Evolutionary conservation across 2,113 vertebrate genomes (phyloP).

Genomic region (Mirounga angustirostris): DNA sequence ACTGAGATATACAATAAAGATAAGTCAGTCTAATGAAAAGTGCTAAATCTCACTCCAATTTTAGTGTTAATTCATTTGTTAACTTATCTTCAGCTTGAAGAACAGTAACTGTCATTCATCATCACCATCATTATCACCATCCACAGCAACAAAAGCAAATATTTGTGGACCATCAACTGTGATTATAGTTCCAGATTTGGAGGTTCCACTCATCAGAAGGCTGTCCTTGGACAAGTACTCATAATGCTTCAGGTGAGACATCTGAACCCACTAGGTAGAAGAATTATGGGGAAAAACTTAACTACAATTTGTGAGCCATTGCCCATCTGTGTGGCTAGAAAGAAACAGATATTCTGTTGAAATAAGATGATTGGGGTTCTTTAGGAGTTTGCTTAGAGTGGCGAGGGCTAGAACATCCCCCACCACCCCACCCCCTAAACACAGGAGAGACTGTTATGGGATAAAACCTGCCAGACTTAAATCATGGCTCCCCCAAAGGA

Average conservation of each 20-base stretch:
- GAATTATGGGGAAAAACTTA: background rate
- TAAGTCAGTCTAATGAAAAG: background rate
- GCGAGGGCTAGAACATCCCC: background rate
- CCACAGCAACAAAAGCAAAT: background rate
- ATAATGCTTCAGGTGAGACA: background rate
- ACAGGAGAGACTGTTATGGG: background rate
- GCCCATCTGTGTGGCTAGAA: background rate
- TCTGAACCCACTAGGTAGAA: background rate
- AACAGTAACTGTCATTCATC: background rate
- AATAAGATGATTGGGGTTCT: background rate
- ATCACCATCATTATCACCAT: background rate
- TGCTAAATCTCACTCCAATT: background rate
- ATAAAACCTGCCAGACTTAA: background rate
- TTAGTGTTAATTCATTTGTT: background rate
- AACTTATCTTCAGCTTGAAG: background rate
- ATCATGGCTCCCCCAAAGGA: background rate
- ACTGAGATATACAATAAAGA: background rate
- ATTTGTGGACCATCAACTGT: background rate
- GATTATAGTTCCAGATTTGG: background rate
- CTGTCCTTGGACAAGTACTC: background rate
- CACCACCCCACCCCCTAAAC: accelerated
- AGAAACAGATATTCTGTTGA: background rate
- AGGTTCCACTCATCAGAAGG: background rate
- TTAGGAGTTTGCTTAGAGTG: background rate
- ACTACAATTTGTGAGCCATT: background rate